Evolutionary conservation across 2,888 invertebrate species (phyloP).

Genomic region (Dinocampus coccinellae): DNA sequence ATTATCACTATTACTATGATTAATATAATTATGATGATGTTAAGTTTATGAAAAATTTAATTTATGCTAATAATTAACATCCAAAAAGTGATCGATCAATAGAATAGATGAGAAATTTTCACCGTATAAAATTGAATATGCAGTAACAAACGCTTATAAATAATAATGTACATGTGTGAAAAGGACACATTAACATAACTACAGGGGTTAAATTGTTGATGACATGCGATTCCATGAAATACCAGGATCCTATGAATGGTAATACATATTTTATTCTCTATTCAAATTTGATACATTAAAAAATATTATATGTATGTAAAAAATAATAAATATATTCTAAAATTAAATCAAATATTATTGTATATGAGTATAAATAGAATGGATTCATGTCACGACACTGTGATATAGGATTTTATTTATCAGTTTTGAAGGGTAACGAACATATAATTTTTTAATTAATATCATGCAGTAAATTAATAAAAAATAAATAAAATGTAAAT

Average conservation of each 20-base stretch:
- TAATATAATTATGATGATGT: neutral
- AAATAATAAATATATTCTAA: neutral
- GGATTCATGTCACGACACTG: neutral
- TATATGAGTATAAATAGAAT: neutral
- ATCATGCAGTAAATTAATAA: neutral
- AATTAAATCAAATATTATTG: neutral
- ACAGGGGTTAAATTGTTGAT: constrained; percentile 39
- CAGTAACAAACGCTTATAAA: constrained; percentile 45
- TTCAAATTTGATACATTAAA: neutral
- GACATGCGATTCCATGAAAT: constrained; percentile 47
- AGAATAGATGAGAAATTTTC: constrained; percentile 42
- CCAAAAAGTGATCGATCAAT: constrained; percentile 21
- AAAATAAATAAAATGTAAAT: neutral
- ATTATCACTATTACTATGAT: neutral
- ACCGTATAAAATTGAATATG: constrained; percentile 36
- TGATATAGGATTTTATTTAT: neutral
- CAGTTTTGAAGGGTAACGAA: neutral
- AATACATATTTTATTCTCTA: neutral
- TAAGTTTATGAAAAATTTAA: neutral
- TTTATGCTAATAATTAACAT: neutral
- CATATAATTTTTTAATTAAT: neutral
- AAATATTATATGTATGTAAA: neutral
- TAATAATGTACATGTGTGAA: constrained; percentile 38
- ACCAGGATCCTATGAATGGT: neutral
- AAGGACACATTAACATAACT: constrained; percentile 53